phyloP scores from a whole-genome alignment of 2,797 vertebrate genomes.

The Acanthiza pusilla region DNA sequence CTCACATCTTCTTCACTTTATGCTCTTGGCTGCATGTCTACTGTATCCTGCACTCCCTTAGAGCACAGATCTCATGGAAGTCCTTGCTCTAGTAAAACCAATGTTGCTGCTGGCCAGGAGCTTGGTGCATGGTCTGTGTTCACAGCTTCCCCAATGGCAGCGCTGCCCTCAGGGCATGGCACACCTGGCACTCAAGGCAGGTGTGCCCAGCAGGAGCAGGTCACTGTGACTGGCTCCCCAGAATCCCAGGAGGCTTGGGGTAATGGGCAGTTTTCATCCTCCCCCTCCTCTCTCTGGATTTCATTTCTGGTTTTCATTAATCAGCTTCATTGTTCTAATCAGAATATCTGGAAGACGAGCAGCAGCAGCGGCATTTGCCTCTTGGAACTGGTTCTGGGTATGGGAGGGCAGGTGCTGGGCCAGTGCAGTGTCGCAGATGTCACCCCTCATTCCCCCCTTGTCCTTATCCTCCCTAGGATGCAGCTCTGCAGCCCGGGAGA shows the following conservation, averaged over 20 bases:
- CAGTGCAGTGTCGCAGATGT: accelerated
- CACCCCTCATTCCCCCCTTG: accelerated
- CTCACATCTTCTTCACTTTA: background rate
- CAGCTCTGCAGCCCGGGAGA: background rate
- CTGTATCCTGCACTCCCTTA: accelerated
- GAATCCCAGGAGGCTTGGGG: accelerated
- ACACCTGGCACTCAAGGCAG: background rate
- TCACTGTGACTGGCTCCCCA: accelerated
- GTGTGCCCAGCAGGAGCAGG: background rate
- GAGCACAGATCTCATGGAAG: background rate
- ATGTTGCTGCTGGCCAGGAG: accelerated
- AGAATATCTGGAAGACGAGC: background rate
- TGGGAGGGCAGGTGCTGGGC: background rate
- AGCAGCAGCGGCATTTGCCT: accelerated
- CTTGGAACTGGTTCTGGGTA: background rate
- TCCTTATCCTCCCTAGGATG: accelerated
- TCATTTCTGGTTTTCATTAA: conserved; percentile 28
- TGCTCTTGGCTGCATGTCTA: background rate
- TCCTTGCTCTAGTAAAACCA: background rate
- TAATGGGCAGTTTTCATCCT: accelerated
- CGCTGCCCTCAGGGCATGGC: accelerated
- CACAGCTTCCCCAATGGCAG: background rate
- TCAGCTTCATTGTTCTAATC: background rate
- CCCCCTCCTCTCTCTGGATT: background rate
- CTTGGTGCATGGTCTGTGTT: accelerated